A percentile compares a stretch with the other conserved stretches of the same genome.
Evolutionary conservation across 2,113 vertebrate species (phyloP).

Genomic region (Mungos mungo): DNA sequence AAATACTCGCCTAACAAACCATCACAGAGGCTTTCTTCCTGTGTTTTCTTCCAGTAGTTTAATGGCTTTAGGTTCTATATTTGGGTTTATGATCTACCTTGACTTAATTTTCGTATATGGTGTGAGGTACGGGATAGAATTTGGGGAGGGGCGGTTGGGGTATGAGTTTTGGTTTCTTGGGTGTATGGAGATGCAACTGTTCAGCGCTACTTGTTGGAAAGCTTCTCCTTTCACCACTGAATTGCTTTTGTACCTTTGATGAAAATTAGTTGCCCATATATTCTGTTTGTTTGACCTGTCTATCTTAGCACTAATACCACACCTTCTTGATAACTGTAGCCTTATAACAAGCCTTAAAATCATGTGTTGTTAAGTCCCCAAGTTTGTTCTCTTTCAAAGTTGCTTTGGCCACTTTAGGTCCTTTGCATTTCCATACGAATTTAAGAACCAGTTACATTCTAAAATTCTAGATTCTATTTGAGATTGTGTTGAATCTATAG

Average conservation of each 20-base stretch:
- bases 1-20: slow-evolving; percentile 20
- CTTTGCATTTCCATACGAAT: slow-evolving; percentile 16
- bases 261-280: not conserved
- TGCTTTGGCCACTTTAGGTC: not conserved
- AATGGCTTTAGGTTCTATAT: not conserved
- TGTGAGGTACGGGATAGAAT: not conserved
- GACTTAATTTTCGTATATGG: not conserved
- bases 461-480: slow-evolving; percentile 14
- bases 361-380: not conserved
- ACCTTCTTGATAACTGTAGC: not conserved
- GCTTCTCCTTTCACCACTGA: not conserved
- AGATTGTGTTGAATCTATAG: not conserved
- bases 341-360: not conserved
- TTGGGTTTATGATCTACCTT: not conserved
- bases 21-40: not conserved
- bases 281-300: not conserved
- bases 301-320: not conserved
- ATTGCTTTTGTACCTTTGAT: slow-evolving; percentile 10
- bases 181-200: not conserved
- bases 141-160: not conserved
- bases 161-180: not conserved
- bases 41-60: not conserved
- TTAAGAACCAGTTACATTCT: slow-evolving; percentile 17
- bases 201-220: not conserved
- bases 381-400: not conserved